Conservation (phyloP, 1,140 invertebrate species). For the Varroa destructor region DNA sequence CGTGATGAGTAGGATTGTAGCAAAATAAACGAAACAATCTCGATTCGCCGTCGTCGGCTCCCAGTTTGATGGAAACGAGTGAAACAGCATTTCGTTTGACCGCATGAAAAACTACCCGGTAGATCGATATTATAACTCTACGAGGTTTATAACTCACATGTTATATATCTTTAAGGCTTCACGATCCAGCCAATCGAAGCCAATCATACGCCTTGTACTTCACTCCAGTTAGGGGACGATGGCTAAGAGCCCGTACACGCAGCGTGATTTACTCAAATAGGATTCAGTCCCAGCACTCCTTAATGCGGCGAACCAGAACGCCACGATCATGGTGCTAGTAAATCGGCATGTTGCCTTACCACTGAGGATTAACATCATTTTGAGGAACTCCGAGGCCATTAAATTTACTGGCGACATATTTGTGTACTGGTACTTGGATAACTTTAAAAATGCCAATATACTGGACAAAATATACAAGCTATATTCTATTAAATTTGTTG, state of each 20-base stretch:
- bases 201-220: slow-evolving; percentile 41
- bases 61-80: slow-evolving; percentile 84
- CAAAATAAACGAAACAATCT: slow-evolving; percentile 47
- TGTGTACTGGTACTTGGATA: slow-evolving; percentile 63
- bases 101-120: slow-evolving; percentile 46
- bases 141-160: slow-evolving; percentile 46
- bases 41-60: slow-evolving; percentile 65
- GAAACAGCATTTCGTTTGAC: slow-evolving; percentile 46
- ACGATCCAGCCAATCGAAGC: slow-evolving; percentile 50
- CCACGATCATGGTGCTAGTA: slow-evolving; percentile 55
- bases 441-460: slow-evolving; percentile 42
- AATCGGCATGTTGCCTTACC: slow-evolving; percentile 54
- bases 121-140: slow-evolving; percentile 57
- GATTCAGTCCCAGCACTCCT: slow-evolving; percentile 55
- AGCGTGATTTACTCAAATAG: slow-evolving; percentile 51
- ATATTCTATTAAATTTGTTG: slow-evolving; percentile 56
- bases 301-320: slow-evolving; percentile 46
- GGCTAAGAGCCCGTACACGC: slow-evolving; percentile 52
- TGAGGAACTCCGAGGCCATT: slow-evolving; percentile 44
- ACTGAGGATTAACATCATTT: slow-evolving; percentile 47
- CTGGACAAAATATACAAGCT: slow-evolving; percentile 46
- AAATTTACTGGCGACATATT: slow-evolving; percentile 67
- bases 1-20: slow-evolving; percentile 42
- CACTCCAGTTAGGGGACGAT: slow-evolving; percentile 53
- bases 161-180: slow-evolving; percentile 49